phyloP scores from a whole-genome alignment of 2,797 vertebrate species.

The Merluccius polli region DNA sequence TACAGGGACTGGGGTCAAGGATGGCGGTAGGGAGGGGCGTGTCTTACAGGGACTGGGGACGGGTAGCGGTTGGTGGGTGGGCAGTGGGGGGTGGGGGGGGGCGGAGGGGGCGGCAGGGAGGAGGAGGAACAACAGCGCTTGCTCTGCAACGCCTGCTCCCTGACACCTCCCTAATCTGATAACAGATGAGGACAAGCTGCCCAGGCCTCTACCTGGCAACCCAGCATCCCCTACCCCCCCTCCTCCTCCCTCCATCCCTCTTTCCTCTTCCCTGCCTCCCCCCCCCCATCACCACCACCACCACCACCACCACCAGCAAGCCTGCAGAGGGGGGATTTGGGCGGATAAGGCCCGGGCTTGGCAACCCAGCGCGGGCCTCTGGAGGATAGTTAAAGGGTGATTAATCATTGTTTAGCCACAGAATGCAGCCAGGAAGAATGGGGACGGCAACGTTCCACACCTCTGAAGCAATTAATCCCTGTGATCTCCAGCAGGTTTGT shows the following conservation, averaged over 20 bases:
- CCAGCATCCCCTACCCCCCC: slow-evolving; percentile 52
- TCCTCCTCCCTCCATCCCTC: no score
- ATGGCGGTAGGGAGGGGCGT: neutral
- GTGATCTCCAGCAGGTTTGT: slow-evolving; percentile 99
- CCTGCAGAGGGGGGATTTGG: slow-evolving; percentile 87
- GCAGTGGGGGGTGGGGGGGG: slow-evolving; percentile 37
- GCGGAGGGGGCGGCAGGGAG: slow-evolving; percentile 47
- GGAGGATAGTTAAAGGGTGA: slow-evolving; percentile 99
- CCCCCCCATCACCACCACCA: neutral
- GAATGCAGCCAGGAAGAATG: slow-evolving; percentile 94
- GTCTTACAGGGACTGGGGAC: neutral
- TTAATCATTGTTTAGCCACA: slow-evolving; percentile 99
- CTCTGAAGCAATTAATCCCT: slow-evolving; percentile 99
- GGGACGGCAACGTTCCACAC: slow-evolving; percentile 96
- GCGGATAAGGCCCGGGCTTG: slow-evolving; percentile 97
- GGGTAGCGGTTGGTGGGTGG: neutral
- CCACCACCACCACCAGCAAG: slow-evolving; percentile 31
- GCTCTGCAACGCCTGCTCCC: slow-evolving; percentile 80
- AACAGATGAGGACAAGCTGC: slow-evolving; percentile 96
- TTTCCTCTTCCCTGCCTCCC: neutral
- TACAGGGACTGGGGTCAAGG: neutral
- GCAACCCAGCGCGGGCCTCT: slow-evolving; percentile 92
- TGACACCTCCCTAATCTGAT: slow-evolving; percentile 98
- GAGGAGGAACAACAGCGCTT: slow-evolving; percentile 73
- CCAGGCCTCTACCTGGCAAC: slow-evolving; percentile 81